Conservation (phyloP, 2,888 invertebrate genomes). For the Norana najaformis region DNA sequence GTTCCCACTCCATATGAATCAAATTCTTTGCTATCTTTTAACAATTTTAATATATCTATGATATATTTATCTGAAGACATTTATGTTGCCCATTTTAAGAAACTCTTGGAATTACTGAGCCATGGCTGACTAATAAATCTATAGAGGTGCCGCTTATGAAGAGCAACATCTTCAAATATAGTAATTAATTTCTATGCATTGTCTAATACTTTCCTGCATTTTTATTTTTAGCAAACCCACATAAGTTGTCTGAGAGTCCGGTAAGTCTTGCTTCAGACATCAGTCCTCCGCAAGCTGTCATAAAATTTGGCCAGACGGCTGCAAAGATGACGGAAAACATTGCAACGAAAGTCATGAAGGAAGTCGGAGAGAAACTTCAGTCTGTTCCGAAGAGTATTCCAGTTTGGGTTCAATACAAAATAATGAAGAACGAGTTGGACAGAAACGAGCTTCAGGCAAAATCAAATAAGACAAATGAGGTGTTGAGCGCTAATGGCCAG, state of each 20-base stretch:
- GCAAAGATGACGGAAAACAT: constrained; percentile 10
- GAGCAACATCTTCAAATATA: not conserved
- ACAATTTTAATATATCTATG: not conserved
- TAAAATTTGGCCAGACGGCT: not conserved
- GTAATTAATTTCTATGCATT: not conserved
- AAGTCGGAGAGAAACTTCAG: constrained; percentile 22
- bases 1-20: not conserved
- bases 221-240: not conserved
- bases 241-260: not conserved
- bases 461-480: not conserved
- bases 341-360: not conserved
- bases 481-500: not conserved
- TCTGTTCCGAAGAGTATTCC: constrained; percentile 20
- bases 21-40: not conserved
- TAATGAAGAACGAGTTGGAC: not conserved
- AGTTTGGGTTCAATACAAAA: constrained; percentile 16
- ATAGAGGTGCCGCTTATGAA: not conserved
- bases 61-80: not conserved
- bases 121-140: not conserved
- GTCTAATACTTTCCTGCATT: not conserved
- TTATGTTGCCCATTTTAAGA: not conserved
- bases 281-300: not conserved
- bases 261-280: not conserved
- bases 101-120: not conserved
- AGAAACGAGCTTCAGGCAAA: not conserved